Conservation (phyloP, 2,113 vertebrate species). For the Podarcis cretensis region DNA sequence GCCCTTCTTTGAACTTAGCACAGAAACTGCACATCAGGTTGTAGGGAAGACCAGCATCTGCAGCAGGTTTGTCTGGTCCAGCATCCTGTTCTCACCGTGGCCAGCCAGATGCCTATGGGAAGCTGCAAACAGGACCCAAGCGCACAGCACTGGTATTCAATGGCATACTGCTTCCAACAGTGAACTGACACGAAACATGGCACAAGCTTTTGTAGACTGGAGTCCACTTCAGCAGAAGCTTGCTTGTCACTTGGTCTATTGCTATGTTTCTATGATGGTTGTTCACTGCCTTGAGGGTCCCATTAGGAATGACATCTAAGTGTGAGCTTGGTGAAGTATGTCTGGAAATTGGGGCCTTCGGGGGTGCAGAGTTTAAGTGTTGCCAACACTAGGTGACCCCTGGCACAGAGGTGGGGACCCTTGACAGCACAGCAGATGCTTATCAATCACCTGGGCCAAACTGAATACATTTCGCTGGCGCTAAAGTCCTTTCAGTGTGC, state of each 20-base stretch:
- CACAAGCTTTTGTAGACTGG: too few species aligned
- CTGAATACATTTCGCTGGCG: neutral
- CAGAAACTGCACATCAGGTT: too few species aligned
- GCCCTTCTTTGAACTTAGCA: too few species aligned
- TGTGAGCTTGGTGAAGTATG: neutral
- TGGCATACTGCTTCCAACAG: too few species aligned
- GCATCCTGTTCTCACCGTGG: too few species aligned
- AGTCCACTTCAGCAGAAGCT: too few species aligned
- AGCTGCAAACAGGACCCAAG: too few species aligned
- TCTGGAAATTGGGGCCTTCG: neutral
- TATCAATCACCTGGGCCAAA: constrained; percentile 1
- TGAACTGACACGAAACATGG: too few species aligned
- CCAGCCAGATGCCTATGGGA: too few species aligned
- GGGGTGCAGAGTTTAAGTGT: neutral
- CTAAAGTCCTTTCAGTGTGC: constrained; percentile 29
- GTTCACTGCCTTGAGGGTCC: neutral
- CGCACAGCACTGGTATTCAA: too few species aligned
- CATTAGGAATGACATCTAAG: neutral
- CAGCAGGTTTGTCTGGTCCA: too few species aligned
- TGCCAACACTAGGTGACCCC: neutral
- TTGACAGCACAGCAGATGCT: neutral
- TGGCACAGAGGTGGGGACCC: neutral
- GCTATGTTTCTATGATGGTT: neutral
- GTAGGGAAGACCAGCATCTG: too few species aligned
- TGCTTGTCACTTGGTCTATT: neutral